Evolutionary conservation across 2,797 vertebrate species (phyloP).

Genomic region (Hypotaenidia okinawae): DNA sequence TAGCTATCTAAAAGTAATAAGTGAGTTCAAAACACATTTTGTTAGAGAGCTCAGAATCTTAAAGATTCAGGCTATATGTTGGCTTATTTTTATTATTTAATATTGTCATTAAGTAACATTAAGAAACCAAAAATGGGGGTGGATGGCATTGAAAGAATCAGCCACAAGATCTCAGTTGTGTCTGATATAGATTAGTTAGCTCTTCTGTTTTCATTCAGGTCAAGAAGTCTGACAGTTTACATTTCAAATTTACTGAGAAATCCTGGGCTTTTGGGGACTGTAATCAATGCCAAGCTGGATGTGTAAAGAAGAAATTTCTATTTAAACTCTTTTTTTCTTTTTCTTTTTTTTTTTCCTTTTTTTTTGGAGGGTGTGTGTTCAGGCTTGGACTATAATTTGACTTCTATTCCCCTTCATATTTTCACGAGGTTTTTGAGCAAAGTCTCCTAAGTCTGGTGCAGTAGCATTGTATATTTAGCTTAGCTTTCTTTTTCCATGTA

Average conservation of each 20-base stretch:
- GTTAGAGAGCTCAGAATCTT: neutral
- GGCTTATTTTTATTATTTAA: neutral
- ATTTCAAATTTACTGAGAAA: no score
- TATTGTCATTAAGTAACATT: neutral
- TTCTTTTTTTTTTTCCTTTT: no score
- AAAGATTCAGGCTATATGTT: neutral
- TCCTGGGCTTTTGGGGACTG: neutral
- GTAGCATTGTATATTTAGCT: neutral
- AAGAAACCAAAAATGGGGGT: neutral
- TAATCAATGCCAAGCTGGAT: neutral
- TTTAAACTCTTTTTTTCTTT: neutral
- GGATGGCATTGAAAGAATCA: neutral
- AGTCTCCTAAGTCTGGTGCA: neutral
- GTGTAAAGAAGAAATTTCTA: neutral
- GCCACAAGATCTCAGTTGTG: neutral
- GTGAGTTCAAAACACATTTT: neutral
- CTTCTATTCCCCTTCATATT: neutral
- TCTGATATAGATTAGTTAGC: neutral
- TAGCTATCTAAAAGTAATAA: neutral
- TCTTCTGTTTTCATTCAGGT: neutral
- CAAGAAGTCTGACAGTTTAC: neutral
- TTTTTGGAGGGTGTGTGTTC: no score
- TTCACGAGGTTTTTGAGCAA: neutral
- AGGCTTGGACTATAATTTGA: neutral
- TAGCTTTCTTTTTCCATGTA: neutral